Conservation (phyloP, 2,888 invertebrate genomes). For the Spodoptera exigua region DNA sequence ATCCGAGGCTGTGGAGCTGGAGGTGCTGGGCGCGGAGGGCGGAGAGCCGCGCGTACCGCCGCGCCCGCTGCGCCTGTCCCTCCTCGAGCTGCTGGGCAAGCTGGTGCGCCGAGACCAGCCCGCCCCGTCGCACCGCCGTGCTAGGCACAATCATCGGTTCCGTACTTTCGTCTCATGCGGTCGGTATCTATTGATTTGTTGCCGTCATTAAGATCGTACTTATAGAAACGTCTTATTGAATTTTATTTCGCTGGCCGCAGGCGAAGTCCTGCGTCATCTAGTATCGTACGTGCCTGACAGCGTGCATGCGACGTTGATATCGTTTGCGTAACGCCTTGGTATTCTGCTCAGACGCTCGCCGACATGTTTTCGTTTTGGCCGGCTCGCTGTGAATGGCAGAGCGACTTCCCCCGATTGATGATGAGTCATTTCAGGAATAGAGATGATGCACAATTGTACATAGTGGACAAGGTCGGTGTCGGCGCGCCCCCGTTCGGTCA, state of each 20-base stretch:
- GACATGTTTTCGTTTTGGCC: constrained; percentile 50
- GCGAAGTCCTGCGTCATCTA: constrained; percentile 61
- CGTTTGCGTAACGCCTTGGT: constrained; percentile 58
- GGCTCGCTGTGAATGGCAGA: constrained; percentile 40
- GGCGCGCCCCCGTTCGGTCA: constrained; percentile 83
- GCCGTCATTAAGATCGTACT: constrained; percentile 30
- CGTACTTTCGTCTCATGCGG: constrained; percentile 87
- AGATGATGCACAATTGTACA: constrained; percentile 53
- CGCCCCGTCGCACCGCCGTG: constrained; percentile 80
- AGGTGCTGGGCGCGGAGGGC: constrained; percentile 94
- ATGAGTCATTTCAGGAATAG: constrained; percentile 51
- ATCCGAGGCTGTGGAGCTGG: constrained; percentile 93
- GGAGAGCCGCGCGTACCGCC: constrained; percentile 92
- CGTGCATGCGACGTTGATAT: constrained; percentile 47
- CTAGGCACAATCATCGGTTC: constrained; percentile 89
- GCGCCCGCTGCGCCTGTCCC: constrained; percentile 92
- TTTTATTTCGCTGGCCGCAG: constrained; percentile 45
- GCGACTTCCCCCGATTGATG: constrained; percentile 32
- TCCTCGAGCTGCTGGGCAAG: constrained; percentile 91
- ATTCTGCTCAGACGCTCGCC: constrained; percentile 27
- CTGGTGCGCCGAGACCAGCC: constrained; percentile 88
- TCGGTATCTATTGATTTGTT: constrained; percentile 72
- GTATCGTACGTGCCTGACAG: constrained; percentile 43
- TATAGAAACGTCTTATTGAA: constrained; percentile 52
- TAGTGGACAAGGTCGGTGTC: constrained; percentile 78